Evolutionary conservation across 2,888 invertebrate genomes (phyloP), one percentile per base, ranked within the genome.

Genomic region (Polydrusus cervinus): DNA sequence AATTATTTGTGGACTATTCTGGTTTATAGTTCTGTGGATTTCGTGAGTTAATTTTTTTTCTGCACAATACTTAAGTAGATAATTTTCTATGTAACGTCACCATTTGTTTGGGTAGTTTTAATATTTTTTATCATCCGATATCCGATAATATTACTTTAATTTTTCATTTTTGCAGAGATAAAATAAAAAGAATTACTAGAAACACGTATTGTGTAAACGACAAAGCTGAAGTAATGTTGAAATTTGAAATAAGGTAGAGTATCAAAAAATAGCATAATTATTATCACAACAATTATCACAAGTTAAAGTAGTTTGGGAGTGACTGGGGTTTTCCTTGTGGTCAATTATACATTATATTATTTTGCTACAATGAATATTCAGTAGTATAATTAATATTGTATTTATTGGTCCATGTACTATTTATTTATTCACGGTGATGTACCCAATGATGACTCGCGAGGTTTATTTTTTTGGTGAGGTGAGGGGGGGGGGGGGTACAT

Each of bases 61-160:
- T 38, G 18, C 57, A 18, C 6, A 40, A 34, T 8, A 57, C 14
- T n/a, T 13, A 47, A 9, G 3, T 34, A 25, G 13, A n/a, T 9
- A 60, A 40, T 60, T 11, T 34, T 60, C 9, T 11, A 53, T 40
- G 53, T 55, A 53, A 67, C 67, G 67, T 67, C 67, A 67, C 40
- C 53, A 53, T 67, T 51, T 20, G 53, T 55, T 51, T 53, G 18
- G 65, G 38, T 67, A 67, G 57, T 60, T 60, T 38, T 38, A 60
- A 13, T 53, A 53, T 53, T 7, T 34, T 34, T 53, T 30, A 53
- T 53, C 53, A 30, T 53, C 53, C 13, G 55, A 55, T 60, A 47
- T 6, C 1, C 3, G 1, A n/a, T n/a, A 57, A 57, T 14, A 34
- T 55, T 30, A 34, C 11, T 60, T 38, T 60, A 38, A 60, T 25